A percentile compares a stretch with the other conserved stretches of the same genome.
These are phyloP conservation scores for Neomorphus geoffroyi DNA, from an alignment of 2,797 vertebrate genomes.

Conservation along the genomic window DNA sequence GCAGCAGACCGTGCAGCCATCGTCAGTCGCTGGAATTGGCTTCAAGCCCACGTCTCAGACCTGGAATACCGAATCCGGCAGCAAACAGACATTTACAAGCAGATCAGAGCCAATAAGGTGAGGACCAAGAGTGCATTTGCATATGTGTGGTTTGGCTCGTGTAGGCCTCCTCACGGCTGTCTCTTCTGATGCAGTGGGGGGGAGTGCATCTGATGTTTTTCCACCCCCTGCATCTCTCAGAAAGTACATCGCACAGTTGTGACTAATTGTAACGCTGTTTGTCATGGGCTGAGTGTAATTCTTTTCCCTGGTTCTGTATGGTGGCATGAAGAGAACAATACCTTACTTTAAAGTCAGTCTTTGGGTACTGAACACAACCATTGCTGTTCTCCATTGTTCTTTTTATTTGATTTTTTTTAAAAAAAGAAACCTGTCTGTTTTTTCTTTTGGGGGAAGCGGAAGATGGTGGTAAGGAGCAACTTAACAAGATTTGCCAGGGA, in stretches of 20 bases:
- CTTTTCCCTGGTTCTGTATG: neutral
- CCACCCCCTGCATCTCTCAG: neutral
- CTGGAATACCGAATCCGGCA: conserved; percentile 98
- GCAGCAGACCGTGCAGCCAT: conserved; percentile 92
- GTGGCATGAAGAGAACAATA: neutral
- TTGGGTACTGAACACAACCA: neutral
- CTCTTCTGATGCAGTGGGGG: neutral
- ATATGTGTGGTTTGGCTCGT: rapidly evolving
- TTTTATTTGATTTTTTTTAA: neutral
- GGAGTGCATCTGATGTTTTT: rapidly evolving
- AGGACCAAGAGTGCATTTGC: neutral
- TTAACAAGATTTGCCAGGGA: neutral
- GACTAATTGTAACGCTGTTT: neutral
- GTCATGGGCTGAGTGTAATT: neutral
- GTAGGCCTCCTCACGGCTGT: neutral
- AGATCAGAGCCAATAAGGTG: conserved; percentile 95
- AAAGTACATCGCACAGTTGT: neutral
- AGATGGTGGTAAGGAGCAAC: neutral
- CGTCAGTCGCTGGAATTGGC: conserved; percentile 99
- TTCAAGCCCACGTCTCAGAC: conserved; percentile 98
- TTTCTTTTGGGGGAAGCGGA: neutral
- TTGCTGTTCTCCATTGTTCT: neutral
- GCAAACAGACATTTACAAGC: conserved; percentile 96
- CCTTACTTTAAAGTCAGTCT: neutral
- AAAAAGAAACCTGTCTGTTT: neutral